Base-by-base conservation (phyloP, 2,797 vertebrate genomes). In the Trichosurus vulpecula region DNA sequence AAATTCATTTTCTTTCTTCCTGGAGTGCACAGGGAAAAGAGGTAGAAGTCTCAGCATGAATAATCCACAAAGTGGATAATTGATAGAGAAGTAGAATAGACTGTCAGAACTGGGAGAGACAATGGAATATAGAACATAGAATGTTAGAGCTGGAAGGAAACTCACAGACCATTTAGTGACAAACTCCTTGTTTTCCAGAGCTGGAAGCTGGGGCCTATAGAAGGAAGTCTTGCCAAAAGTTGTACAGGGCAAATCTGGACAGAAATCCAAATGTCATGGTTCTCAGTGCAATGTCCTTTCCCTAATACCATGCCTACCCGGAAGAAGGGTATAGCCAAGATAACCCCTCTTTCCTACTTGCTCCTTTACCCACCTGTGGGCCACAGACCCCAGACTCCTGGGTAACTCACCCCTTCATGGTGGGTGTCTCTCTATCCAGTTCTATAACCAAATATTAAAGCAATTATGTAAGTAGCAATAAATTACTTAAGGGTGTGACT, bases 391-490 rank as follows among this genome's bases (percentile, higher is more conserved):
- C 92, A 91, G 52, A 97, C 92, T 54, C 11, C 90, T 66, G 95
- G 93, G 94, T 55, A 94, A 51, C 19, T 95, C 56, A 56, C 25
- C 54, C 93, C 96, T 58, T 91, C 52, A 96, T 96, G 95, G 96
- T 93, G 96, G 90, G n/a, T 41, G 96, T 92, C 93, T 97, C 96
- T 97, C 95, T 96, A 96, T 93, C 92, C 95, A 92, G 94, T 94
- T 97, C 97, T 98, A 90, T 90, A 92, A 96, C 97, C 96, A 97
- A 98, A 98, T 98, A 98, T 98, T 98, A 98, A 98, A 98, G 98
- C 96, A 98, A 98, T 99, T 99, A 99, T 98, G 97, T 98, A 99
- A 98, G 96, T 61, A 98, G 97, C 98, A 98, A 98, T 98, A 98
- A 98, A 99, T 98, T 98, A 98, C 98, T 97, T 98, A 98, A 98